Evolutionary conservation across 1,140 invertebrate genomes (phyloP), one percentile per base, ranked within the genome.

Genomic region (Ips typographus): DNA sequence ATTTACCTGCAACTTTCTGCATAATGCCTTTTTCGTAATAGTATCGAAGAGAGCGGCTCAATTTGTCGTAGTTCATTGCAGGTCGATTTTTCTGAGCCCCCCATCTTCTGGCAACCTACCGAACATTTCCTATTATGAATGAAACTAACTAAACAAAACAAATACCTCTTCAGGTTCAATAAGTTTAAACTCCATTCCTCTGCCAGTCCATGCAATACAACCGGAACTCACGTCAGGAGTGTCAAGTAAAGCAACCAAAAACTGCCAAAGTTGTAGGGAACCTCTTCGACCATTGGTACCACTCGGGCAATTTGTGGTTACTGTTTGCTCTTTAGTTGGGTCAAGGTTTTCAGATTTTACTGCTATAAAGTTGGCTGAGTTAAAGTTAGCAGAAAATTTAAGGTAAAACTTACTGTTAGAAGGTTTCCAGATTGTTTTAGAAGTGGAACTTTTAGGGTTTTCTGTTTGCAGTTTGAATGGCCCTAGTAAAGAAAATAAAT

Each of bases 21-120:
- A 99, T 98, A 78, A 99, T 99, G 38, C 95, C 95, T 80, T 98
- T 98, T 81, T 98, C 95, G 79, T 98, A 98, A 77, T 98, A 98
- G 77, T 98, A 98, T 5, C 95, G 85, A 4, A 98, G 83, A 0
- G 95, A 97, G 1, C 95, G 83, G 64, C 94, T 96, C 5, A 98
- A 80, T 80, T 98, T 98, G 80, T 98, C 95, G 78, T 98, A 98
- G 82, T 98, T 98, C 95, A 98, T 98, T 1, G 94, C 94, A 1
- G 95, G 95, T 2, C 95, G 83, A 80, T 98, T 94, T 78, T 94
- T 94, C 76, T 93, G 91, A 1, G 92, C 86, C 1, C 91, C 91
- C 91, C 91, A 94, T 53, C 91, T 84, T 40, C 91, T 84, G 5
- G 91, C 91, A 68, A 94, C 91, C 90, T 91, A 76, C 38, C 49